These are phyloP conservation scores for Darevskia mixta DNA, from an alignment of 2,797 vertebrate genomes.

Conservation along the genomic window DNA sequence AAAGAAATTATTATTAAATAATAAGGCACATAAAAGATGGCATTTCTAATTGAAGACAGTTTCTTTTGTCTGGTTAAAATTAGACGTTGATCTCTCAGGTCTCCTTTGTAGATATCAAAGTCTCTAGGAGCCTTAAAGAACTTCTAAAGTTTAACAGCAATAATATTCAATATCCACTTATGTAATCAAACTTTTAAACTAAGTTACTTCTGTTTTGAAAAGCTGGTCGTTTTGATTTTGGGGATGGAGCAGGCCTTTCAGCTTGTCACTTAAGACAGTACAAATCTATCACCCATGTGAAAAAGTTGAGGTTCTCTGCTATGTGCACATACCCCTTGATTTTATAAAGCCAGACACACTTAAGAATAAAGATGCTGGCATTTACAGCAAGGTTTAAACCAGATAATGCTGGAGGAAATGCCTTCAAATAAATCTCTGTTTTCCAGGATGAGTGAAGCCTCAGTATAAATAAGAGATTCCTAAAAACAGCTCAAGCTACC, in stretches of 20 bases:
- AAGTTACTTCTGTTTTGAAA: slow-evolving; percentile 33
- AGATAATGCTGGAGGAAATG: neutral
- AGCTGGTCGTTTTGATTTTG: slow-evolving; percentile 13
- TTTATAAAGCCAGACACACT: neutral
- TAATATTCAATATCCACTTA: slow-evolving; percentile 21
- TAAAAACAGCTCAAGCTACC: neutral
- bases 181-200: slow-evolving; percentile 23
- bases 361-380: neutral
- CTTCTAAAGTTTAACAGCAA: slow-evolving; percentile 23
- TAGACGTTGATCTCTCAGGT: slow-evolving; percentile 28
- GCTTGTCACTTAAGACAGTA: slow-evolving; percentile 27
- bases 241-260: slow-evolving; percentile 20
- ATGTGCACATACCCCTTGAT: neutral
- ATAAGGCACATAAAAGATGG: slow-evolving; percentile 39
- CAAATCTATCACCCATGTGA: neutral
- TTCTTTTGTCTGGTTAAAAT: slow-evolving; percentile 44
- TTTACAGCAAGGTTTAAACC: neutral
- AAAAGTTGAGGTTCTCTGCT: neutral
- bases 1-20: slow-evolving; percentile 46
- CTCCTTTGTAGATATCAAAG: slow-evolving; percentile 33
- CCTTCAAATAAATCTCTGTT: neutral
- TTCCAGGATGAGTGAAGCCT: neutral
- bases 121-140: slow-evolving; percentile 13
- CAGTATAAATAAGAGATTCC: neutral
- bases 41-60: slow-evolving; percentile 37